phyloP scores from a whole-genome alignment of 1,140 invertebrate species.

The Bathynomus jamesi region DNA sequence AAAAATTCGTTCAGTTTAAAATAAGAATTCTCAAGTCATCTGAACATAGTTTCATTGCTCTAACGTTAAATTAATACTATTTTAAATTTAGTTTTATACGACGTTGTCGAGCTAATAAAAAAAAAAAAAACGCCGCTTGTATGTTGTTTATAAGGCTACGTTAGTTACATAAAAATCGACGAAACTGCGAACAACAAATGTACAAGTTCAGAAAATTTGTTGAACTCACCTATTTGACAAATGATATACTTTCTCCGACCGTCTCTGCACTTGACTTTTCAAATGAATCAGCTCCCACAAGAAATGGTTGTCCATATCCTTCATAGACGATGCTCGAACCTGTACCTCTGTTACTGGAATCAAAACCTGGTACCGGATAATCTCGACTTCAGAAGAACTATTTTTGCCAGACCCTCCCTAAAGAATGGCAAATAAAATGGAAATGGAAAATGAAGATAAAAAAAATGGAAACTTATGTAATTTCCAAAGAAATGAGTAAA shows the following conservation, averaged over 20 bases:
- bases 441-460: background rate
- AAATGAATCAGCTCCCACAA: conserved; percentile 94
- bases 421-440: background rate
- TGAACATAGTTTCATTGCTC: too few species aligned
- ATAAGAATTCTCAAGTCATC: too few species aligned
- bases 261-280: conserved; percentile 79
- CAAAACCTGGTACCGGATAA: conserved; percentile 87
- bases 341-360: conserved; percentile 96
- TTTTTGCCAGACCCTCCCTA: conserved; percentile 40
- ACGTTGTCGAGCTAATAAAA: too few species aligned
- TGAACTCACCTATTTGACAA: conserved; percentile 76
- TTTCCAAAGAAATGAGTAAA: background rate
- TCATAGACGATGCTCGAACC: conserved; percentile 79
- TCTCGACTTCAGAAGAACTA: conserved; percentile 76
- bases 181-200: too few species aligned
- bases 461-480: too few species aligned
- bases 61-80: too few species aligned
- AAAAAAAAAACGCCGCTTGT: too few species aligned
- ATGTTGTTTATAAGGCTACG: too few species aligned
- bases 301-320: conserved; percentile 89
- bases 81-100: too few species aligned
- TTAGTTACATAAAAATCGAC: background rate
- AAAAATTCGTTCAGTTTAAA: too few species aligned
- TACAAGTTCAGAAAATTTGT: too few species aligned
- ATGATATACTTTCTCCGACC: conserved; percentile 93